Percentiles rank a stretch among this genome's conserved stretches.
phyloP scores from a whole-genome alignment of 1,140 invertebrate genomes.

The Drosophila pseudoananassae region DNA sequence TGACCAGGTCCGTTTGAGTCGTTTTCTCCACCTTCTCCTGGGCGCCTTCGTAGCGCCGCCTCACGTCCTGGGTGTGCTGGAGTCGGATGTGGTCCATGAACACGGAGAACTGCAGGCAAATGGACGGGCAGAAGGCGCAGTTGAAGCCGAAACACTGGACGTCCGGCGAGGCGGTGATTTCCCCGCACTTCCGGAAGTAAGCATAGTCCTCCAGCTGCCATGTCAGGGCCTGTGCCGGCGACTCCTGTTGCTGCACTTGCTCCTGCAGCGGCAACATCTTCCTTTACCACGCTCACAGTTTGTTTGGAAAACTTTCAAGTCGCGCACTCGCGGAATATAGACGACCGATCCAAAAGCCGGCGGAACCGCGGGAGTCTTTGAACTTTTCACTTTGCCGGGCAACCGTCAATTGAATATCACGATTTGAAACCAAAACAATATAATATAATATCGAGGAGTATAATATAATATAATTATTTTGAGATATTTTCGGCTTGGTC shows the following conservation, averaged over 20 bases:
- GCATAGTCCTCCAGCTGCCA: constrained; percentile 75
- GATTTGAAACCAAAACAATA: too few species aligned
- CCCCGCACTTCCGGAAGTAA: constrained; percentile 76
- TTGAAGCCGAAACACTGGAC: constrained; percentile 78
- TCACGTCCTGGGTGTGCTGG: constrained; percentile 69
- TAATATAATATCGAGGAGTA: too few species aligned
- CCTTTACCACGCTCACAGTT: background rate
- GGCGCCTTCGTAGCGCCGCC: constrained; percentile 56
- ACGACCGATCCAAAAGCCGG: background rate
- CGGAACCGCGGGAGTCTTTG: background rate
- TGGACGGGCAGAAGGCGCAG: constrained; percentile 74
- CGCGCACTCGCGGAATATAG: constrained; percentile 25
- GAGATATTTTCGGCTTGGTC: too few species aligned
- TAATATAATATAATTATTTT: too few species aligned
- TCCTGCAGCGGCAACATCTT: constrained; percentile 62
- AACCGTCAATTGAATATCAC: background rate
- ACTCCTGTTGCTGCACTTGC: constrained; percentile 24
- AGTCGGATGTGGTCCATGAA: constrained; percentile 72
- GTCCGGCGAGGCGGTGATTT: constrained; percentile 78
- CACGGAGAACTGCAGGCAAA: constrained; percentile 76
- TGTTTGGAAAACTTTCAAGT: background rate
- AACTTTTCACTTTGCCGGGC: background rate
- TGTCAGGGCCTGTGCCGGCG: constrained; percentile 38
- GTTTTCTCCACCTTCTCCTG: constrained; percentile 49
- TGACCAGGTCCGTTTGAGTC: constrained; percentile 65